phyloP scores from a whole-genome alignment of 2,113 vertebrate species.

The Pycnonotus jocosus region DNA sequence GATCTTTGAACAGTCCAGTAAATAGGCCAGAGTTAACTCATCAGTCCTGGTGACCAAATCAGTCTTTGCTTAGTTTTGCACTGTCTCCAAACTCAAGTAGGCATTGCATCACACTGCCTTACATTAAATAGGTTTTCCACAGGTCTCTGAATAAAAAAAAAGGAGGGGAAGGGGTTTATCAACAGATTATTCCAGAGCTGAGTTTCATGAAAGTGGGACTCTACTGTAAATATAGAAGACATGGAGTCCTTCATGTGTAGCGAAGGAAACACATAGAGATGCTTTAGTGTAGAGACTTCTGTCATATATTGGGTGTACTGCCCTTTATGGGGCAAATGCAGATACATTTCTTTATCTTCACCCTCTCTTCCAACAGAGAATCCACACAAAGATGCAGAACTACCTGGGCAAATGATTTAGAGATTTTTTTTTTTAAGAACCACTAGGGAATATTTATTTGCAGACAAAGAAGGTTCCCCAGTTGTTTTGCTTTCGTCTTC shows the following conservation, averaged over 20 bases:
- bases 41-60: not conserved
- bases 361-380: not conserved
- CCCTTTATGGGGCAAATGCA: not conserved
- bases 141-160: not conserved
- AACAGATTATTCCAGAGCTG: not conserved
- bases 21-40: not conserved
- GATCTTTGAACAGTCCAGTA: not conserved
- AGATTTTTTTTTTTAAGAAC: not conserved
- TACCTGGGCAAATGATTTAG: not conserved
- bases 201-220: not conserved
- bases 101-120: not conserved
- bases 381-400: not conserved
- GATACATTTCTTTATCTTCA: not conserved
- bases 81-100: not conserved
- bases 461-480: not conserved
- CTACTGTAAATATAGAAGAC: not conserved
- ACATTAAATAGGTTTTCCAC: not conserved
- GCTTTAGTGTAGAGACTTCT: not conserved
- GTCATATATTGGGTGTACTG: not conserved
- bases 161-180: not conserved
- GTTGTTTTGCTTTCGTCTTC: not conserved
- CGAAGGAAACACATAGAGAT: not conserved
- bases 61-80: not conserved
- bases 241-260: not conserved
- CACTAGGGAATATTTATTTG: not conserved